phyloP scores from a whole-genome alignment of 2,797 vertebrate species.

The Gymnodraco acuticeps region DNA sequence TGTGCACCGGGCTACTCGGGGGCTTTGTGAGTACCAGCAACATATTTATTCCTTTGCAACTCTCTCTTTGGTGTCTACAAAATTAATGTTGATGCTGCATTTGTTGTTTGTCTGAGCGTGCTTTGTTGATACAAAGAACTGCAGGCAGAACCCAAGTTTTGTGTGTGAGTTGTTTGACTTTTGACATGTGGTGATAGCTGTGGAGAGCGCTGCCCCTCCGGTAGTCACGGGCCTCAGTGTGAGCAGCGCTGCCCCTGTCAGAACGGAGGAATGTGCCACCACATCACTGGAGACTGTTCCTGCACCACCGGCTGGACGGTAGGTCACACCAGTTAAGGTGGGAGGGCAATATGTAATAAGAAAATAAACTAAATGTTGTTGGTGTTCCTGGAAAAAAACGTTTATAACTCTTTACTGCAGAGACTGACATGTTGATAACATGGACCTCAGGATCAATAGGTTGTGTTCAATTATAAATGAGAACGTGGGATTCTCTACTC shows the following conservation, averaged over 20 bases:
- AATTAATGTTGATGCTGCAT: constrained; percentile 5
- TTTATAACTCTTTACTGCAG: constrained; percentile 28
- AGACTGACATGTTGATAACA: constrained; percentile 34
- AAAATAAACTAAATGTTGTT: not conserved
- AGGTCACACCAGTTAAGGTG: constrained; percentile 57
- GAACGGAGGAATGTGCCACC: constrained; percentile 95
- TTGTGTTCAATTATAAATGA: constrained; percentile 44
- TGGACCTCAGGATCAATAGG: constrained; percentile 34
- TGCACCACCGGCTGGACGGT: constrained; percentile 97
- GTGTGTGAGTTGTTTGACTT: constrained; percentile 34
- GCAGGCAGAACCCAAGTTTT: constrained; percentile 20
- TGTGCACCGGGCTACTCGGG: constrained; percentile 96
- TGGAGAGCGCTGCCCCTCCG: constrained; percentile 93
- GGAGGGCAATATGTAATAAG: constrained; percentile 6
- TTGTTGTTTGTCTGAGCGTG: constrained; percentile 15
- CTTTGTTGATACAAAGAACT: constrained; percentile 29
- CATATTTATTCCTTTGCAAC: constrained; percentile 29
- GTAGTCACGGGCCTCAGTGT: constrained; percentile 95
- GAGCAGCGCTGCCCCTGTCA: constrained; percentile 98
- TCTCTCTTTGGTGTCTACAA: constrained; percentile 7
- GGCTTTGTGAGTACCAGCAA: constrained; percentile 91
- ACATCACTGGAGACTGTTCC: constrained; percentile 97
- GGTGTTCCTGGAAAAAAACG: not conserved
- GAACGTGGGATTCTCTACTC: constrained; percentile 20
- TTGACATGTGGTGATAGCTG: constrained; percentile 85